Percentiles rank a stretch among this genome's conserved stretches.
These are phyloP conservation scores for Strigops habroptila DNA, from an alignment of 2,113 vertebrate species.

Conservation along the genomic window DNA sequence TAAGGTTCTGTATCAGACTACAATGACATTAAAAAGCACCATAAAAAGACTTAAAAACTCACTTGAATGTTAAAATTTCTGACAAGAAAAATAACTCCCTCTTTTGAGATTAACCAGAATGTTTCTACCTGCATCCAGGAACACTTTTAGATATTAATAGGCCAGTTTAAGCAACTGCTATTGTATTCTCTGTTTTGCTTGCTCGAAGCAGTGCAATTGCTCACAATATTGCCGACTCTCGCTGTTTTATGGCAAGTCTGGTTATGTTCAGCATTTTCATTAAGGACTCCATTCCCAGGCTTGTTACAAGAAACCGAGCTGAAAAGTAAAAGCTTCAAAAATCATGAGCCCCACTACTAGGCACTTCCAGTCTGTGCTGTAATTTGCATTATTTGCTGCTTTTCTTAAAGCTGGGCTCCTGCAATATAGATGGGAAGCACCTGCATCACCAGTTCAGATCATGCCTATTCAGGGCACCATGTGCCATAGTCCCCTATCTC, in stretches of 20 bases:
- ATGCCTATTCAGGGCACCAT: neutral
- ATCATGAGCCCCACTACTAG: neutral
- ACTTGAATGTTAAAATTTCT: neutral
- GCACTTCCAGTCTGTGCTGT: neutral
- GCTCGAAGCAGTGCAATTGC: neutral
- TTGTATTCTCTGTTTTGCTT: neutral
- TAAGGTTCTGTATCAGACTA: neutral
- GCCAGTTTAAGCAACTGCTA: conserved; percentile 10
- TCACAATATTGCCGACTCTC: neutral
- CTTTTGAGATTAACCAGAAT: neutral
- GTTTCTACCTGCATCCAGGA: neutral
- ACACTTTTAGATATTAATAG: conserved; percentile 36
- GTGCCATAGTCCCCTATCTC: neutral
- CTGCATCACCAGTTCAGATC: neutral
- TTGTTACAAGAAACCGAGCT: neutral
- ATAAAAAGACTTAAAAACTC: neutral
- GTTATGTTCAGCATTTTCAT: neutral
- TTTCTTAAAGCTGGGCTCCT: neutral
- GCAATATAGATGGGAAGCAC: neutral
- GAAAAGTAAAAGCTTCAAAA: neutral
- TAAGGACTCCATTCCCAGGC: neutral
- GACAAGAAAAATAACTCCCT: neutral
- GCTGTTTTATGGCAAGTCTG: conserved; percentile 14
- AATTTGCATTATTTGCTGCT: neutral
- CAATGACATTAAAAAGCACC: neutral